These are phyloP conservation scores for Saxicola maurus DNA, from an alignment of 2,797 vertebrate species.

Conservation along the genomic window DNA sequence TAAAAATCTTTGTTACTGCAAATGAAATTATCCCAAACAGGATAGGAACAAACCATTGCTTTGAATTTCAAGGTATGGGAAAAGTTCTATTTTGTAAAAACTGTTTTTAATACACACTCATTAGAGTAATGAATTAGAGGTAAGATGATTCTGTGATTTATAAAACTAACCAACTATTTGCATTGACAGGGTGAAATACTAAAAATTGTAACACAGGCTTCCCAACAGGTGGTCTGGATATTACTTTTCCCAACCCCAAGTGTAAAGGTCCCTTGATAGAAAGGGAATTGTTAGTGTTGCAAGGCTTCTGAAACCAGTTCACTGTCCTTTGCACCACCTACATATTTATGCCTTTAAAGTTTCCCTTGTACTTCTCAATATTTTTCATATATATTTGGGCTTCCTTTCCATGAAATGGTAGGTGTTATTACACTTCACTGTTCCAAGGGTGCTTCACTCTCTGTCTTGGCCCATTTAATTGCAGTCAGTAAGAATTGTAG, in stretches of 20 bases:
- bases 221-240: neutral
- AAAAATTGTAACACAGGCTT: neutral
- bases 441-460: neutral
- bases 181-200: neutral
- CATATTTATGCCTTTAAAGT: neutral
- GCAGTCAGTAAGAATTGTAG: neutral
- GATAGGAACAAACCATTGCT: neutral
- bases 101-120: neutral
- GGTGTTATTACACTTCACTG: rapidly evolving
- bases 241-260: neutral
- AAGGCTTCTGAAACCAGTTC: neutral
- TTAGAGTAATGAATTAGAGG: neutral
- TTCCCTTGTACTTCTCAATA: neutral
- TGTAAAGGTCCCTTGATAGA: neutral
- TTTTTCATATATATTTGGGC: neutral
- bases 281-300: neutral
- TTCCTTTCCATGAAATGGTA: neutral
- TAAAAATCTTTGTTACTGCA: conserved; percentile 18
- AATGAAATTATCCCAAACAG: conserved; percentile 6
- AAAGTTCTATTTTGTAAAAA: neutral
- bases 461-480: neutral
- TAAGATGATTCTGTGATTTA: neutral
- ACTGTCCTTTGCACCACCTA: neutral
- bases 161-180: neutral
- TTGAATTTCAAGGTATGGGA: neutral